Base-by-base conservation (phyloP, 2,797 vertebrate genomes). In the Mastacembelus armatus region DNA sequence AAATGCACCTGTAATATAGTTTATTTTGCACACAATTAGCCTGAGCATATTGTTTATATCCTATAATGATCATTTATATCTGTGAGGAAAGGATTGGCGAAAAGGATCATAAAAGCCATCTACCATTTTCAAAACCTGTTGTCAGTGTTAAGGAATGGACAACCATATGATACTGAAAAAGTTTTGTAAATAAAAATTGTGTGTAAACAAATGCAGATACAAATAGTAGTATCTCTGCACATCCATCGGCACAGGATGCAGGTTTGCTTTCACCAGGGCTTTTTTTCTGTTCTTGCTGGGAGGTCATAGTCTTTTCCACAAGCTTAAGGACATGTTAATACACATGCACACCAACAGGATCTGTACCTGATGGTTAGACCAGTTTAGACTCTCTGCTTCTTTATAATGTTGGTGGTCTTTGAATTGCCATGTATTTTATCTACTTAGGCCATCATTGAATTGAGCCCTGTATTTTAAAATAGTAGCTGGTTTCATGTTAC, bases 371-470 rank as follows among this genome's bases (percentile, higher is more conserved):
- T 88, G 80, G 68, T 86, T 88, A 80, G 27, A 62, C 74, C 74
- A 61, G 74, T 86, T 82, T 79, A 77, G 55, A 56, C 66, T 76
- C 39, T n/a, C 35, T 66, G 42, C 70, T 32, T 38, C 60, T 85
- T 76, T 68, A 79, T 77, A 29, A 62, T 78, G 81, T 85, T 87
- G 85, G 84, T 87, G 81, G 83, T 85, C 85, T 74, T 54, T 76
- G 68, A 62, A 67, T 64, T 66, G 48, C 63, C 22, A 4, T 62
- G 61, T 62, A 51, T 65, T 74, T 50, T 60, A 38, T 56, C 69
- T 61, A 55, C 48, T 78, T 58, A 57, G 64, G 69, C 48, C 10
- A 3, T 70, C 44, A 62, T 44, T 7, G 7, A n/a, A 33, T 52
- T 3, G 4, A 85, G 66, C 21, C 45, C 40, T 63, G 44, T 61